These are phyloP conservation scores for Sarcophilus harrisii DNA, from an alignment of 2,797 vertebrate genomes.

Conservation along the genomic window DNA sequence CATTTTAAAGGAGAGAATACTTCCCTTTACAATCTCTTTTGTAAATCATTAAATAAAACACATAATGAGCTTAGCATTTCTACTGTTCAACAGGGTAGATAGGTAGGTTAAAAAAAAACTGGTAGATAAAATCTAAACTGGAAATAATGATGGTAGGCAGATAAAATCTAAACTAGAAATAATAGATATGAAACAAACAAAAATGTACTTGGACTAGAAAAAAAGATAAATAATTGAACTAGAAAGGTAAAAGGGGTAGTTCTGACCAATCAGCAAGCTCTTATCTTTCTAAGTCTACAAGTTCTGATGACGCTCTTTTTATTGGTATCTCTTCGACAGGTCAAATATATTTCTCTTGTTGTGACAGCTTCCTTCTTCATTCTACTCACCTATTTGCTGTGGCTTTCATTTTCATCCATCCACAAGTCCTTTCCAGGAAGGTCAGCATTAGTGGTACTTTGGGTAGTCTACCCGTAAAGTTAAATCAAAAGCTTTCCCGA, in stretches of 20 bases:
- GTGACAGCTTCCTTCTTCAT: neutral
- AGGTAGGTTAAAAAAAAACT: too few relatives aligned
- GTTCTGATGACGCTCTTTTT: neutral
- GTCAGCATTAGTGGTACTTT: neutral
- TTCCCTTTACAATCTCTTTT: neutral
- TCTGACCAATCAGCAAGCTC: neutral
- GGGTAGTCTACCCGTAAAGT: neutral
- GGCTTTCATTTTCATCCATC: neutral
- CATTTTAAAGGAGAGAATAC: neutral
- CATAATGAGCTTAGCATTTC: neutral
- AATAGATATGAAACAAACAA: neutral
- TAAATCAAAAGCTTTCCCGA: neutral
- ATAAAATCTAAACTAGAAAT: neutral
- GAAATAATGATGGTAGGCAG: neutral
- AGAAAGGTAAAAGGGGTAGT: neutral
- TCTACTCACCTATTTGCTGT: neutral
- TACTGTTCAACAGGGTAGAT: neutral
- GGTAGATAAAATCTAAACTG: neutral
- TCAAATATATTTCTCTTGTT: neutral
- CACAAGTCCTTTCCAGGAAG: neutral
- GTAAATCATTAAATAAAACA: neutral
- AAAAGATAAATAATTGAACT: neutral
- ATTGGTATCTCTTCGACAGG: neutral
- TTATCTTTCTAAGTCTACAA: neutral
- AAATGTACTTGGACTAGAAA: neutral